Base-by-base conservation (phyloP, 2,797 vertebrate genomes). In the Rhinogobio ventralis region DNA sequence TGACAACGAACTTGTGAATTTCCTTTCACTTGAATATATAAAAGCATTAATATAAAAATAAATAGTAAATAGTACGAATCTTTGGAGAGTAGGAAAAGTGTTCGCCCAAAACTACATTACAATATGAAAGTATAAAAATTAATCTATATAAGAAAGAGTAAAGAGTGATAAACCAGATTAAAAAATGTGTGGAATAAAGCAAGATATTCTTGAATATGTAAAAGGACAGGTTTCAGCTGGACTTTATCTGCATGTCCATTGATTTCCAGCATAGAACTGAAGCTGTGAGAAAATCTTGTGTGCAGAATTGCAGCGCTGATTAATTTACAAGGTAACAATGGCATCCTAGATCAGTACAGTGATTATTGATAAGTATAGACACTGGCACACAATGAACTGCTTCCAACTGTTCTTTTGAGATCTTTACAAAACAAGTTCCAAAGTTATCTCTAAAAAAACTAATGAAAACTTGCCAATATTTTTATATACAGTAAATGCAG, bases 261-360 rank as follows among this genome's bases (percentile, higher is more conserved):
- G 30, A 49, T 79, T 78, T 78, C 39, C 39, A 33, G 7, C 42
- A 30, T 28, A 64, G 39, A 45, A 42, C 17, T 46, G 14, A 77
- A 77, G 15, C 76, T 30, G 25, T 79, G 39, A 64, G 39, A 78
- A 71, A 78, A 39, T 75, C 13, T 39, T 46, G 76, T 28, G 76
- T 45, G n/a, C 2, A 7, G 33, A 60, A 39, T 46, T 23, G 19
- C 71, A 73, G 46, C 25, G 0, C 46, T 51, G 76, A 45, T 49
- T 67, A 0, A 23, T 46, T 33, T 30, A 49, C 19, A 66, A 79
- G 62, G 67, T 51, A 36, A 79, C 23, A 42, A 64, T 10, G 4
- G 28, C 45, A 49, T 51, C 60, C 60, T 51, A 20, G n/a, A 64
- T 79, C 13, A 51, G 42, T 14, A 45, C 76, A 79, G 10, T 30